These are phyloP conservation scores for Eurosta solidaginis DNA, from an alignment of 1,140 invertebrate species.

Conservation along the genomic window DNA sequence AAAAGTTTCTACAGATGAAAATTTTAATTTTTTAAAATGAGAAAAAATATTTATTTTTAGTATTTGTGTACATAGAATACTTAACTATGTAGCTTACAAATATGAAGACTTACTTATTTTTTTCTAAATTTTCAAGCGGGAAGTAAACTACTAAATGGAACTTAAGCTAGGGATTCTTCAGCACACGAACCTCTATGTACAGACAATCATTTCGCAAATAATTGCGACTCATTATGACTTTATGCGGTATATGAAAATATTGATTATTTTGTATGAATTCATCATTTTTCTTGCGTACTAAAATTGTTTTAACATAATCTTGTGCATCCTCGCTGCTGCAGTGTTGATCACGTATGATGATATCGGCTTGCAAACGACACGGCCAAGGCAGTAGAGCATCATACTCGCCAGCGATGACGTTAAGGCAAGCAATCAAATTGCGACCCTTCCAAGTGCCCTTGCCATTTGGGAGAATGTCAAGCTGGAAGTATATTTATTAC, in stretches of 20 bases:
- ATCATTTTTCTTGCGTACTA: conserved; percentile 61
- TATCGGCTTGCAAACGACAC: conserved; percentile 66
- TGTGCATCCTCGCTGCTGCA: conserved; percentile 58
- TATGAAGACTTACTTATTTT: background rate
- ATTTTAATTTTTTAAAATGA: background rate
- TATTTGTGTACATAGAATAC: background rate
- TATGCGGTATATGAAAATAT: conserved; percentile 76
- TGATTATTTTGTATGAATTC: conserved; percentile 65
- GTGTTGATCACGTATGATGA: conserved; percentile 68
- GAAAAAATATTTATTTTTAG: background rate
- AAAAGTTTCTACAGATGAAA: too few relatives aligned
- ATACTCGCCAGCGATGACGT: conserved; percentile 70
- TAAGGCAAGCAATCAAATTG: conserved; percentile 69
- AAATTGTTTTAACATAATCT: conserved; percentile 62
- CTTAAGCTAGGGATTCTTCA: conserved; percentile 39
- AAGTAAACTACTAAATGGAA: too few relatives aligned
- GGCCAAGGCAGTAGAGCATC: conserved; percentile 73
- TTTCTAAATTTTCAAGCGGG: background rate
- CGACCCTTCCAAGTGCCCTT: conserved; percentile 74
- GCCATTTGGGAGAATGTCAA: conserved; percentile 71
- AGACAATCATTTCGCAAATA: conserved; percentile 70
- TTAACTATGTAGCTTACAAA: background rate
- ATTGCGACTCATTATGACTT: conserved; percentile 67
- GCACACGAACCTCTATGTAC: conserved; percentile 68
- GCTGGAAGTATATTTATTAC: conserved; percentile 54